Conservation (phyloP, 2,888 invertebrate genomes). For the Drosophila kuntzei region DNA sequence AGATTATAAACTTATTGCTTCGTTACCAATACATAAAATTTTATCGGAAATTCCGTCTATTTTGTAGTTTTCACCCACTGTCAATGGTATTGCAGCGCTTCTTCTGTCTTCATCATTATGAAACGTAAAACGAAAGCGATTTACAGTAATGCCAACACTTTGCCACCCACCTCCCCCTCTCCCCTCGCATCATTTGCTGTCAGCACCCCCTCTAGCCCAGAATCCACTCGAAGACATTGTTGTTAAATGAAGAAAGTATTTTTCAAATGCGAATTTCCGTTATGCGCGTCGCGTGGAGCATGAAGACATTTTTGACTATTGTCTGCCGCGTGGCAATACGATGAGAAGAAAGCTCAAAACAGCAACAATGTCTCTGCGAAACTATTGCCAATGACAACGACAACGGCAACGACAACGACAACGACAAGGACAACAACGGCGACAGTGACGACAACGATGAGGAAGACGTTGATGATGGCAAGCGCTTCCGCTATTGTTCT, state of each 20-base stretch:
- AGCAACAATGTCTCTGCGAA: slow-evolving; percentile 73
- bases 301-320: slow-evolving; percentile 79
- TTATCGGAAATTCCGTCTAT: slow-evolving; percentile 9
- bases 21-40: neutral
- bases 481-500: slow-evolving; percentile 64
- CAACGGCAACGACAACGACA: slow-evolving; percentile 38
- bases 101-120: slow-evolving; percentile 72
- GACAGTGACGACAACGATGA: slow-evolving; percentile 52
- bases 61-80: slow-evolving; percentile 54
- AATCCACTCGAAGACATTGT: slow-evolving; percentile 67
- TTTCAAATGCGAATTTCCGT: slow-evolving; percentile 81
- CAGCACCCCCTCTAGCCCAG: slow-evolving; percentile 2
- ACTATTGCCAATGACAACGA: slow-evolving; percentile 79
- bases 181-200: neutral
- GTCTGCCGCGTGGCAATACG: slow-evolving; percentile 62
- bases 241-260: slow-evolving; percentile 82
- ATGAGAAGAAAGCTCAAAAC: slow-evolving; percentile 61
- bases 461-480: slow-evolving; percentile 76
- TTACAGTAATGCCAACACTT: slow-evolving; percentile 82
- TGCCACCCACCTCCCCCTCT: slow-evolving; percentile 56
- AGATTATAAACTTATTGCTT: no score
- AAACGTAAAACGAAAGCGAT: slow-evolving; percentile 82
- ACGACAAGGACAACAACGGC: slow-evolving; percentile 17
- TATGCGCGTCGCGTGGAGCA: slow-evolving; percentile 78
- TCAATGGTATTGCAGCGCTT: slow-evolving; percentile 36